phyloP scores from a whole-genome alignment of 1,140 invertebrate species.

The Tetraneura akinire region DNA sequence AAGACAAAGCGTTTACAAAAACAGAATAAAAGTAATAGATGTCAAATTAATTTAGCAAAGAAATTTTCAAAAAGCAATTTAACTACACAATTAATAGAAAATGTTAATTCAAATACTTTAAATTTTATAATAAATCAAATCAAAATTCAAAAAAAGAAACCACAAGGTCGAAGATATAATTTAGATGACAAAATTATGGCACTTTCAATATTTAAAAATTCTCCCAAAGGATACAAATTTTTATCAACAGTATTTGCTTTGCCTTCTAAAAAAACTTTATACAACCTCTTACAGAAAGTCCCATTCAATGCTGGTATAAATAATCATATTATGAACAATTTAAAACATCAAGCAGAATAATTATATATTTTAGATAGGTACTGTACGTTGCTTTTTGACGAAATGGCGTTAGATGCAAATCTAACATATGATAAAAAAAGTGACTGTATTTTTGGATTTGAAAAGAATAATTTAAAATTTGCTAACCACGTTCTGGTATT shows the following conservation, averaged over 20 bases:
- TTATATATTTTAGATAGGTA: neutral
- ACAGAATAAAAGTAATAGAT: neutral
- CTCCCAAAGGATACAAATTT: neutral
- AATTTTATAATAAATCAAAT: neutral
- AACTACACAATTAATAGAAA: neutral
- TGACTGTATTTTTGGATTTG: conserved; percentile 2
- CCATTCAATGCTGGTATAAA: neutral
- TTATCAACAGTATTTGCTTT: neutral
- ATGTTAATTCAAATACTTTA: neutral
- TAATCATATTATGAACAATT: neutral
- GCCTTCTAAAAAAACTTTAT: conserved; percentile 3
- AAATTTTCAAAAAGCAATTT: neutral
- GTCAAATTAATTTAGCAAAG: neutral
- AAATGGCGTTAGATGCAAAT: neutral
- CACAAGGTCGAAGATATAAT: neutral
- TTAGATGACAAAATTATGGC: neutral
- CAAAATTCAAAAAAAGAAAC: neutral
- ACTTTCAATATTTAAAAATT: neutral
- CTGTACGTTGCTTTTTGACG: neutral
- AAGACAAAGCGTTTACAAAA: neutral
- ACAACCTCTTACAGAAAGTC: neutral
- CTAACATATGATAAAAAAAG: neutral
- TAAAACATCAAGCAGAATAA: neutral
- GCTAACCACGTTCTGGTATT: neutral
- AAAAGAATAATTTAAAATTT: neutral